These are phyloP conservation scores for Euthynnus affinis DNA, from an alignment of 2,797 vertebrate species.

Conservation along the genomic window DNA sequence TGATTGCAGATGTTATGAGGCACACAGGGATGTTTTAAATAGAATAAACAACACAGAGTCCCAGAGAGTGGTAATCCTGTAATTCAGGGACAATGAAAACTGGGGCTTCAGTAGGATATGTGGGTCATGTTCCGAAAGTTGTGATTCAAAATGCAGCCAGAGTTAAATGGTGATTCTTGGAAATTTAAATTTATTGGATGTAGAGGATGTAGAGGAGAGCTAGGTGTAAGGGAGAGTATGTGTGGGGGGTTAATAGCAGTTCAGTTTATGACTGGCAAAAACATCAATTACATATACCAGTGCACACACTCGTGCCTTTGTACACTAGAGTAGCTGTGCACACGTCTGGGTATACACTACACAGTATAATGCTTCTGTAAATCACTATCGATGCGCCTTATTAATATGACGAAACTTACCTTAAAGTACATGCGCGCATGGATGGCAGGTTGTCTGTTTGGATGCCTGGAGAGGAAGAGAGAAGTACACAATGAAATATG, in stretches of 20 bases:
- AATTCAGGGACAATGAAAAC: constrained; percentile 31
- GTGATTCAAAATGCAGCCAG: constrained; percentile 29
- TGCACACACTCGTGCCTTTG: constrained; percentile 55
- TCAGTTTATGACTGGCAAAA: constrained; percentile 58
- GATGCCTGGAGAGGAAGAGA: neutral
- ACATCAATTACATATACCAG: constrained; percentile 68
- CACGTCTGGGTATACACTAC: constrained; percentile 29
- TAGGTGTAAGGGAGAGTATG: neutral
- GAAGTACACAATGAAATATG: constrained; percentile 23
- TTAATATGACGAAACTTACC: constrained; percentile 45
- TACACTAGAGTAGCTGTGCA: constrained; percentile 42
- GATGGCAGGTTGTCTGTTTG: constrained; percentile 28
- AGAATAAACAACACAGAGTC: constrained; percentile 24
- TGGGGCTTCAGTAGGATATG: constrained; percentile 22
- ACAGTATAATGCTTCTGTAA: constrained; percentile 45
- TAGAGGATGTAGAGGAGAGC: constrained; percentile 12
- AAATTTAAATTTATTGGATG: constrained; percentile 23
- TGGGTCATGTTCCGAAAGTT: constrained; percentile 15
- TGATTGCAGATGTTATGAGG: constrained; percentile 32
- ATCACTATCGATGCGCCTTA: constrained; percentile 50
- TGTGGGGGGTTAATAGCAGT: constrained; percentile 22
- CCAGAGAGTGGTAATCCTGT: constrained; percentile 22
- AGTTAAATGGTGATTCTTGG: constrained; percentile 14
- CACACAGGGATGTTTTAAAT: constrained; percentile 1
- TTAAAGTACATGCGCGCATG: constrained; percentile 31